These are phyloP conservation scores for Pseudoatta argentina DNA, from an alignment of 1,140 invertebrate genomes.

Conservation along the genomic window DNA sequence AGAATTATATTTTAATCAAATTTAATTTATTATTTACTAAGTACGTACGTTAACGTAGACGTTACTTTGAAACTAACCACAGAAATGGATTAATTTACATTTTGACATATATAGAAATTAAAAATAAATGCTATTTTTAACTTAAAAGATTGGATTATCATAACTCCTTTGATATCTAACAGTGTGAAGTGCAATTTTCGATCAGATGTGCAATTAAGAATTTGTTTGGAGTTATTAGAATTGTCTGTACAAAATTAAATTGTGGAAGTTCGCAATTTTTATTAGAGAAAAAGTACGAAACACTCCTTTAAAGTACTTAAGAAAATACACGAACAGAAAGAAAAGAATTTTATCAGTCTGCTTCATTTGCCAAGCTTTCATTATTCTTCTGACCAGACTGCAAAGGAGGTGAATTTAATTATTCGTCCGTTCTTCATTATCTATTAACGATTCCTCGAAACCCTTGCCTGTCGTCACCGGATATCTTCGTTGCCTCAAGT, in stretches of 20 bases:
- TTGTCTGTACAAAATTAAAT: background rate
- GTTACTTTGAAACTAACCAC: too few relatives aligned
- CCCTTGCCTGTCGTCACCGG: background rate
- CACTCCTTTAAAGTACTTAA: background rate
- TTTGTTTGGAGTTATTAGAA: background rate
- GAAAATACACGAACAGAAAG: background rate
- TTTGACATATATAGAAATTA: too few relatives aligned
- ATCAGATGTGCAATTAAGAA: background rate
- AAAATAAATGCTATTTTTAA: too few relatives aligned
- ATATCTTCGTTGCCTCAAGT: slow-evolving; percentile 19
- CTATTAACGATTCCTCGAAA: slow-evolving; percentile 32
- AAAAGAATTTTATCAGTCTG: background rate
- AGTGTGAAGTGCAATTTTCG: too few relatives aligned
- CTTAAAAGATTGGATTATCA: too few relatives aligned
- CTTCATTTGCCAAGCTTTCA: background rate
- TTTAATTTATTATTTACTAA: too few relatives aligned
- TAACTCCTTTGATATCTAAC: too few relatives aligned
- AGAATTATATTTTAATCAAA: too few relatives aligned
- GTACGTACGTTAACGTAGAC: too few relatives aligned
- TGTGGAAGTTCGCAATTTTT: background rate
- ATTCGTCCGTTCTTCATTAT: slow-evolving; percentile 27
- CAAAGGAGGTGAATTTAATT: slow-evolving; percentile 4
- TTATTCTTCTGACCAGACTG: background rate
- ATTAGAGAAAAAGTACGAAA: background rate
- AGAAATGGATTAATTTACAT: too few relatives aligned